Evolutionary conservation across 2,797 vertebrate species (phyloP).

Genomic region (Taeniopygia guttata): DNA sequence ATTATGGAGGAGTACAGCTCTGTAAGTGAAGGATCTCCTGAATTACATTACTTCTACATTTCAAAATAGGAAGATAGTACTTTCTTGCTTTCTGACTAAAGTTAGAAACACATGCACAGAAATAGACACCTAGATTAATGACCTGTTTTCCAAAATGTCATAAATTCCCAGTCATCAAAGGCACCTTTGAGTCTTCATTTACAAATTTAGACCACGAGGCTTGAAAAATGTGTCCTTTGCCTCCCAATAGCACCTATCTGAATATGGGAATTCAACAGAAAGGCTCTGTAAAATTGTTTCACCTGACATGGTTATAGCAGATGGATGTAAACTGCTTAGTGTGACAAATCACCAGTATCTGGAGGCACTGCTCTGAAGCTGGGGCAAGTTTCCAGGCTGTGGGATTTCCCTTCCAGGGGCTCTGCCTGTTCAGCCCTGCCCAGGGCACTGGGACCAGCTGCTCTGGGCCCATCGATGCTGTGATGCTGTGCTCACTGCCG

Average conservation of each 20-base stretch:
- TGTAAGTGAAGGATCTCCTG: neutral
- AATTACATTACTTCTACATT: neutral
- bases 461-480: fast-evolving
- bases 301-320: neutral
- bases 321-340: neutral
- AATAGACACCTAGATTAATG: conserved; percentile 49
- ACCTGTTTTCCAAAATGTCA: conserved; percentile 35
- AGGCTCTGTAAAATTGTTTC: neutral
- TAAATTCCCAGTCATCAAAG: conserved; percentile 13
- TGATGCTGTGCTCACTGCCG: fast-evolving
- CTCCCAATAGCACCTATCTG: neutral
- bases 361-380: neutral
- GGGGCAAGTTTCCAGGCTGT: neutral
- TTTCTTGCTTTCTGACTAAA: conserved; percentile 13
- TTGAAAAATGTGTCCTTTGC: neutral
- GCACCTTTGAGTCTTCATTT: conserved; percentile 19
- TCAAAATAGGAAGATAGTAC: neutral
- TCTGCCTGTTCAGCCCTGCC: neutral
- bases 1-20: neutral
- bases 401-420: neutral
- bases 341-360: neutral
- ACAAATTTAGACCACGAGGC: neutral
- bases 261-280: neutral
- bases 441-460: fast-evolving
- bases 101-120: conserved; percentile 20